Base-by-base conservation (phyloP, 1,140 invertebrate species). In the Panagrolaimus sp. region DNA sequence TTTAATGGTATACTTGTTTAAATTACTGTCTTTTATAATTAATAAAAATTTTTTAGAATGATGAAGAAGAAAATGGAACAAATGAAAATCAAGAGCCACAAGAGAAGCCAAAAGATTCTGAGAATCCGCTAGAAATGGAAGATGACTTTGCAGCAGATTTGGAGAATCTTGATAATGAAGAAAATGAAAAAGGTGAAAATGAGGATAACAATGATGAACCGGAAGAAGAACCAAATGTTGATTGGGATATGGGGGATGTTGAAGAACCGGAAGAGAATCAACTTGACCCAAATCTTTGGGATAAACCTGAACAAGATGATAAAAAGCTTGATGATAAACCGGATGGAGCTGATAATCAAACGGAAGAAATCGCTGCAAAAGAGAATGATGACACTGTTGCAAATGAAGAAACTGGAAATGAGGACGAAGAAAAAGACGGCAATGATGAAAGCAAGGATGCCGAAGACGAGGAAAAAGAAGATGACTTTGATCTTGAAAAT, bases 271-370 rank as follows among this genome's bases (percentile, higher is more conserved):
- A 82, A 28, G 82, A 82, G n/a, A 71, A 71, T 24, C 78, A 82
- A 65, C 55, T 82, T 14, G 80, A 82, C 66, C 80, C 80, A 21
- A 71, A 83, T 21, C 63, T 82, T 24, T 82, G 82, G 80, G 76
- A 81, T 52, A 70, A 81, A 24, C 65, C 76, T 12, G 90, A 94
- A 79, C 92, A 95, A 85, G 91, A 97, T 66, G 91, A 95, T 69
- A 91, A 80, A 83, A 86, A 89, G 64, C 83, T 45, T 86, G 89
- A 75, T 84, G 72, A 83, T 86, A 90, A 44, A 88, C 26, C 26
- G 15, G 43, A 24, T 43, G 80, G 77, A 26, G 77, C 78, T 15
- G 74, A 80, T 28, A 75, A 79, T 45, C 55, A 77, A 38, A 79
- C 74, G n/a, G 79, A 72, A 21, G 77, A 83, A 44, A 46, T 78